phyloP scores from a whole-genome alignment of 2,888 invertebrate species.

The Ornithoptera priamus region DNA sequence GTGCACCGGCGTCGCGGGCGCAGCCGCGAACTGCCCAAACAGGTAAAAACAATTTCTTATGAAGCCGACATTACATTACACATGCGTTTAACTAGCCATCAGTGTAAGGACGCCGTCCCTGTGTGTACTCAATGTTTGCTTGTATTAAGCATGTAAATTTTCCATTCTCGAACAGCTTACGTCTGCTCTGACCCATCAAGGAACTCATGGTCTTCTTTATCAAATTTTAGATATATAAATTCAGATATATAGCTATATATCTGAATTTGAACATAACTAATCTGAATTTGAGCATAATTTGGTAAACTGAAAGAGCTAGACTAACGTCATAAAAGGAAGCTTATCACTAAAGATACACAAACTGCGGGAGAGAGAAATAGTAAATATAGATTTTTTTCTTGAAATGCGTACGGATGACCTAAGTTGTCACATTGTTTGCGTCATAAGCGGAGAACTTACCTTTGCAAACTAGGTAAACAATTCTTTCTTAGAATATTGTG shows the following conservation, averaged over 20 bases:
- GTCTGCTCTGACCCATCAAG: no score
- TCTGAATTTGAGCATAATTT: no score
- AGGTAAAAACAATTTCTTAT: constrained; percentile 31
- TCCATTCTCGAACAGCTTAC: neutral
- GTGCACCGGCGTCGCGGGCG: constrained; percentile 46
- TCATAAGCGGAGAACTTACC: neutral
- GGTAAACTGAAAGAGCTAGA: no score
- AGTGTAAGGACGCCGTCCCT: constrained; percentile 18
- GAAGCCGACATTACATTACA: constrained; percentile 28
- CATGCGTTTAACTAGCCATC: constrained; percentile 25
- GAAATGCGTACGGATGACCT: neutral
- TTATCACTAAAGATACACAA: no score
- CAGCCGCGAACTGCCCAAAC: constrained; percentile 30
- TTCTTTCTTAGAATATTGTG: neutral
- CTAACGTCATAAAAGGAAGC: no score
- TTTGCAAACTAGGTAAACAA: neutral
- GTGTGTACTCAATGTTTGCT: constrained; percentile 21
- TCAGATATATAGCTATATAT: neutral
- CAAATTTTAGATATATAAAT: neutral
- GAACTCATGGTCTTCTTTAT: neutral
- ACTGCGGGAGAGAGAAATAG: neutral
- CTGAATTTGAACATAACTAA: no score
- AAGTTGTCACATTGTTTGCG: constrained; percentile 1
- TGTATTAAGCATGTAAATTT: constrained; percentile 22
- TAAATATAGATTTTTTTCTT: neutral